A percentile compares a stretch with the other conserved stretches of the same genome.
These are phyloP conservation scores for Lasioglossum figueresi DNA, from an alignment of 2,888 invertebrate genomes.

Conservation along the genomic window DNA sequence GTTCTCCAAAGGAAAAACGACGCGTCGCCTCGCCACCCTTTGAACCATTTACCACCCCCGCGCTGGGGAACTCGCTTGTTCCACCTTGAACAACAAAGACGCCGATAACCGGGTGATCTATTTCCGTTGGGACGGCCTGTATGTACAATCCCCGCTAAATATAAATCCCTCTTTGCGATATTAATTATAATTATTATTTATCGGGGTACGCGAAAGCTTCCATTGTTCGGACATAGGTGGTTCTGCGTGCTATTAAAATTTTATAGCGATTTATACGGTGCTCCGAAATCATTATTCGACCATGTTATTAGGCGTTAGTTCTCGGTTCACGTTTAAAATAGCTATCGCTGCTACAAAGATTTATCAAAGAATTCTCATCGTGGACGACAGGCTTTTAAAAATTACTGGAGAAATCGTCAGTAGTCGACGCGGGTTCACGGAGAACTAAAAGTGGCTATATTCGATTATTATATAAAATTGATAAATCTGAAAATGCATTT, in stretches of 20 bases:
- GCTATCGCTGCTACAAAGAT: no score
- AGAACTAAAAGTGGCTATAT: no score
- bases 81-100: constrained; percentile 4
- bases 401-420: no score
- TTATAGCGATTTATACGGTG: neutral
- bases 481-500: no score
- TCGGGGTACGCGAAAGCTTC: neutral
- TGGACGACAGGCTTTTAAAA: no score
- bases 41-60: neutral
- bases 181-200: neutral
- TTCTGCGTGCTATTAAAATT: neutral
- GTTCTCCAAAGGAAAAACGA: neutral
- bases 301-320: no score
- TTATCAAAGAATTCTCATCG: no score
- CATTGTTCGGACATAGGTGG: neutral
- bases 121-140: neutral
- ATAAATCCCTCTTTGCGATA: constrained; percentile 5
- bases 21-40: neutral
- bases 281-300: neutral
- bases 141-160: constrained; percentile 8
- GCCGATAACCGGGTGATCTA: constrained; percentile 3
- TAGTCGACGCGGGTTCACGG: no score
- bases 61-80: neutral
- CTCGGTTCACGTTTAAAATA: no score
- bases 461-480: no score